phyloP scores from a whole-genome alignment of 2,888 invertebrate species.

The Andrena bicolor region DNA sequence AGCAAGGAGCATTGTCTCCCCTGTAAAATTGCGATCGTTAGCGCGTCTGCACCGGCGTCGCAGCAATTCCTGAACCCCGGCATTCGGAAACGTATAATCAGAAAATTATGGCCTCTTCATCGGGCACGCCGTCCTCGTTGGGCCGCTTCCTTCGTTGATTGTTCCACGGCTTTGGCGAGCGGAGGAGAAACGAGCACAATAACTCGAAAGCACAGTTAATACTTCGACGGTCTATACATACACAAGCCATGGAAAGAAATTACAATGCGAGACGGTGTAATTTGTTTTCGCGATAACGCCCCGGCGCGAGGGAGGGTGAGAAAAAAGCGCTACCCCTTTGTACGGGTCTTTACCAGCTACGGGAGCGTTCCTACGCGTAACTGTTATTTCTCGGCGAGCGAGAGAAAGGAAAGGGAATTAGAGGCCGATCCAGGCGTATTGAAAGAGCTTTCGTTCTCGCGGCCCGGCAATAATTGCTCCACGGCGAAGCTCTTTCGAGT shows the following conservation, averaged over 20 bases:
- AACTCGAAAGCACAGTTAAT: conserved; percentile 53
- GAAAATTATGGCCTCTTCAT: conserved; percentile 63
- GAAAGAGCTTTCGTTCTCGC: conserved; percentile 14
- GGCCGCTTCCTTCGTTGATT: conserved; percentile 47
- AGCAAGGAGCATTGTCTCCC: conserved; percentile 18
- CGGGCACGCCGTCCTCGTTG: conserved; percentile 41
- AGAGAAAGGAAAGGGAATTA: conserved; percentile 33
- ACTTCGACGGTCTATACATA: conserved; percentile 32
- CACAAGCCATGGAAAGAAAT: conserved; percentile 64
- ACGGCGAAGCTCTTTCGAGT: neutral
- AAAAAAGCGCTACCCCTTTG: conserved; percentile 8
- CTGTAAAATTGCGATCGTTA: conserved; percentile 45
- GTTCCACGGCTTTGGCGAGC: conserved; percentile 39
- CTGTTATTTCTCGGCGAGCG: conserved; percentile 39
- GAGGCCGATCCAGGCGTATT: conserved; percentile 22
- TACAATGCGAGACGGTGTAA: conserved; percentile 67
- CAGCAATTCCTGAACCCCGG: conserved; percentile 27
- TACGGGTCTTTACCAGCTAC: conserved; percentile 11
- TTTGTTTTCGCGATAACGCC: conserved; percentile 71
- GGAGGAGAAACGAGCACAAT: conserved; percentile 35
- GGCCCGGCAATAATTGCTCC: conserved; percentile 25
- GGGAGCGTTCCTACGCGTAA: conserved; percentile 25
- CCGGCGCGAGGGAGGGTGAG: neutral
- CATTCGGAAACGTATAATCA: conserved; percentile 65
- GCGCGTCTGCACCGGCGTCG: conserved; percentile 3